Evolutionary conservation across 2,113 vertebrate genomes (phyloP), one percentile per base, ranked within the genome.

Genomic region (Nannospalax galili): DNA sequence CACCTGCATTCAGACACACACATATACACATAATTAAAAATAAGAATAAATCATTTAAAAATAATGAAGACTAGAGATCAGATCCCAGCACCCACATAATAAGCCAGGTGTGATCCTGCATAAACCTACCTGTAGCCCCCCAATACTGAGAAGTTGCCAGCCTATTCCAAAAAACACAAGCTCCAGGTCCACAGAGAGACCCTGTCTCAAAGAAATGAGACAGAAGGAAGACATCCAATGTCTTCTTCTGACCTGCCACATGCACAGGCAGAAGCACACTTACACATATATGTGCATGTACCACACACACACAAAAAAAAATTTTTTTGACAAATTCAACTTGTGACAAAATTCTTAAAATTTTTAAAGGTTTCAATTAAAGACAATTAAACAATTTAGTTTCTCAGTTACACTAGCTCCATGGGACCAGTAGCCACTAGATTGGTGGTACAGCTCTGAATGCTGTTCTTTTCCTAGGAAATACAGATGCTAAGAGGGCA

Each of bases 341-440:
- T 74, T 73, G 35, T 85, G n/a, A 26, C 65, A 87, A 80, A 37
- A 88, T 92, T 88, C 75, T 80, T 75, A 67, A 95, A 58, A 56
- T 37, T 92, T 87, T n/a, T n/a, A n/a, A n/a, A n/a, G n/a, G n/a
- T n/a, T n/a, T n/a, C n/a, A n/a, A n/a, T 90, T 45, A 52, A 90
- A 87, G 45, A 42, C 5, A 65, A 77, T 73, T 79, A 48, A n/a
- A 78, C 24, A 73, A 45, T 37, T 37, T 20, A 14, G 5, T 74
- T 75, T 48, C 20, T 80, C 28, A 90, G 45, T n/a, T 14, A 3
- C 1, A 42, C 64, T 30, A 81, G 42, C 5, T 62, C 32, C 15
- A 1, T 19, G n/a, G 82, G 28, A 19, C 45, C 24, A 5, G 26
- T 35, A 19, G n/a, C 52, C 87, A 26, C 26, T 20, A 2, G 16